Conservation (phyloP, 1,140 invertebrate genomes). For the Aricia agestis region DNA sequence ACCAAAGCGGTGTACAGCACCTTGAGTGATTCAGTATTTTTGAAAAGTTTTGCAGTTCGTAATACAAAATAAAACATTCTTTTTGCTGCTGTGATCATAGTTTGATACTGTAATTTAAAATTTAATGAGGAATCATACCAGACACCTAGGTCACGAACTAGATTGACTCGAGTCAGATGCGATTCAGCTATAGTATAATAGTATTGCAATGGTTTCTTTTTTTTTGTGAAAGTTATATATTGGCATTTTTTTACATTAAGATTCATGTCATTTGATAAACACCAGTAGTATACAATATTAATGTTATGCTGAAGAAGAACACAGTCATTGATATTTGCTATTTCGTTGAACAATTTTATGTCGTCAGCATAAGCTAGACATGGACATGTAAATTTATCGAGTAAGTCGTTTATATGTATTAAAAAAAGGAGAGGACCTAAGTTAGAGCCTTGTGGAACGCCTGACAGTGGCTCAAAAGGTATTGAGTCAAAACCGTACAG, state of each 20-base stretch:
- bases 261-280: background rate
- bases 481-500: slow-evolving; percentile 10
- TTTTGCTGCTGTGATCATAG: no score
- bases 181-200: background rate
- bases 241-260: slow-evolving; percentile 2
- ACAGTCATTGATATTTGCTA: no score
- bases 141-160: slow-evolving; percentile 8
- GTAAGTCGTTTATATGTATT: slow-evolving; percentile 9
- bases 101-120: no score
- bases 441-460: no score
- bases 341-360: slow-evolving; percentile 10
- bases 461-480: no score
- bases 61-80: no score
- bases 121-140: slow-evolving; percentile 9
- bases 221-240: no score
- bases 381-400: background rate
- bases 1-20: no score
- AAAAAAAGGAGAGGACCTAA: slow-evolving; percentile 14
- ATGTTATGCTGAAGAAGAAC: no score
- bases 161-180: background rate
- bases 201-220: background rate
- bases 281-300: no score
- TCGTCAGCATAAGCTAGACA: slow-evolving; percentile 18
- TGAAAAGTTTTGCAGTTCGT: no score
- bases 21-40: background rate